Base-by-base conservation (phyloP, 2,797 vertebrate genomes). In the Eidolon dupreanum region DNA sequence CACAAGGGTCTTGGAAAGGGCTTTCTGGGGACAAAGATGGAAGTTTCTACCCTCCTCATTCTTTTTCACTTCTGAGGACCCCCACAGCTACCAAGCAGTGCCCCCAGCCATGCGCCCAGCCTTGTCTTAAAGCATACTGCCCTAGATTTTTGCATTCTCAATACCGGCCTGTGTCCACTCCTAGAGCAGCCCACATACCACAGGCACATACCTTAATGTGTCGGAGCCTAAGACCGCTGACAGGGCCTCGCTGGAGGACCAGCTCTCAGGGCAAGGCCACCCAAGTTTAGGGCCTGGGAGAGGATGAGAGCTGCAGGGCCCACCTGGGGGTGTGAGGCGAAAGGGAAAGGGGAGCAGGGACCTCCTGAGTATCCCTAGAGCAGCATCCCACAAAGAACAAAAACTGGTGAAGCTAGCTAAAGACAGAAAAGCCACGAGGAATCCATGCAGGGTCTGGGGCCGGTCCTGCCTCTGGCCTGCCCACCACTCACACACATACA, bases 391-490 rank as follows among this genome's bases (percentile, higher is more conserved):
- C 90, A 94, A 96, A 93, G 92, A 97, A 97, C 97, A 97, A 88
- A 96, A 97, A 97, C 93, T 94, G 95, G 85, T 95, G 91, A 98
- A 98, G 97, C 97, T 96, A 97, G 97, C 95, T 51, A 89, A 88
- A 97, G 96, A 96, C 97, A 96, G 93, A 79, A 97, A 97, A 96
- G 97, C 90, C 90, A 96, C 96, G 83, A 95, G 93, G 97, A 97
- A 97, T 98, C 98, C 98, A 98, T 98, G 98, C 98, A 98, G 95
- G 98, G 98, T 97, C 98, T 97, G 94, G 97, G 97, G 97, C 98
- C 63, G 77, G 94, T 87, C 91, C 89, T 96, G 92, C 94, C 86
- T 93, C 79, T 96, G 95, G 97, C 96, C 94, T 95, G 95, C 93
- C 89, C 95, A 79, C 88, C 93, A 96, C 89, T 95, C 96, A 97